These are phyloP conservation scores for Lydus trimaculatus DNA, from an alignment of 2,888 invertebrate species.

Conservation along the genomic window DNA sequence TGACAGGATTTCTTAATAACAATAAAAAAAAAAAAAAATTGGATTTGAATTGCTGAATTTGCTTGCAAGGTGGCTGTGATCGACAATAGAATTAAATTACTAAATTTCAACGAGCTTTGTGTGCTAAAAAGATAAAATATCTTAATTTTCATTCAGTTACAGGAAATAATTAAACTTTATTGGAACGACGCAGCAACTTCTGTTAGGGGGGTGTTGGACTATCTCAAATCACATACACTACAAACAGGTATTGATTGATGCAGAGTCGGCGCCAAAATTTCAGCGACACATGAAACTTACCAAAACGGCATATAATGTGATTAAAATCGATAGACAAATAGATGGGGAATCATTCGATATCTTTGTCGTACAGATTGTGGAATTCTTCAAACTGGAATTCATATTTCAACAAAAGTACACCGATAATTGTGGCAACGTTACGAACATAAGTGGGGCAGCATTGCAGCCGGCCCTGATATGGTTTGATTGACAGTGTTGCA, in stretches of 20 bases:
- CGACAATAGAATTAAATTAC: conserved; percentile 24
- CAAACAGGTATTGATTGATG: conserved; percentile 39
- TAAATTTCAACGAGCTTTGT: conserved; percentile 27
- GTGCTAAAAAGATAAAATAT: conserved; percentile 44
- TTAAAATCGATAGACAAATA: no score
- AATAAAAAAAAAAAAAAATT: background rate
- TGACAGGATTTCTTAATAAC: background rate
- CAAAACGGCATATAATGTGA: no score
- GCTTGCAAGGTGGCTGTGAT: background rate
- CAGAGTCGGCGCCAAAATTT: conserved; percentile 13
- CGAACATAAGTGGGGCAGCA: no score
- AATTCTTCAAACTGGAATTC: no score
- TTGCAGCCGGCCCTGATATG: background rate
- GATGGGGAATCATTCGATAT: no score
- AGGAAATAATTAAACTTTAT: conserved; percentile 50
- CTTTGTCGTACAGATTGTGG: no score
- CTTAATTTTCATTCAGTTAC: conserved; percentile 38
- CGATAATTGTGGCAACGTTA: no score
- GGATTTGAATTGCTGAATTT: background rate
- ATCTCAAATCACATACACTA: conserved; percentile 35
- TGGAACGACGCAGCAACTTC: conserved; percentile 30
- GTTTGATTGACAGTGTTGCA: no score
- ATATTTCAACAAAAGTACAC: no score
- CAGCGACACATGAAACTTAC: no score
- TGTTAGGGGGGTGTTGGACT: conserved; percentile 8